Percentiles rank a stretch among this genome's conserved stretches.
Conservation (phyloP, 2,113 vertebrate genomes). For the Eudyptes chrysolophus region DNA sequence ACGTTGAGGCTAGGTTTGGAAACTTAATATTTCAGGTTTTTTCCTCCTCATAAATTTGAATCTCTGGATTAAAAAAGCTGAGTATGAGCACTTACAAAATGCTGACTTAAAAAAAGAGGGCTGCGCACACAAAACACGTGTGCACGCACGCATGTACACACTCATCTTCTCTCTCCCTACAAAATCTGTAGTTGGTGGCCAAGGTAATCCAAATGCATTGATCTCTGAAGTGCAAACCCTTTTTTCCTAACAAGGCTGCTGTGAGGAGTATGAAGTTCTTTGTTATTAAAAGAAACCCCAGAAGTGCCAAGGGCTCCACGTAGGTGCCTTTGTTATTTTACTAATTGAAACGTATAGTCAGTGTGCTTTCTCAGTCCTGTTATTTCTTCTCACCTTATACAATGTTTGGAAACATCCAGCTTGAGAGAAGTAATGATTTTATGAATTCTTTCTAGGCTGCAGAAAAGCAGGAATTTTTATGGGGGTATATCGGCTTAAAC, state of each 20-base stretch:
- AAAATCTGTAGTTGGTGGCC: background rate
- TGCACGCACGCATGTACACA: fast-evolving
- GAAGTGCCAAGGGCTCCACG: background rate
- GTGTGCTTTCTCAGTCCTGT: background rate
- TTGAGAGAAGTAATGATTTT: background rate
- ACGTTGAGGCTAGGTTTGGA: background rate
- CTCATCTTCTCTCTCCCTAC: background rate
- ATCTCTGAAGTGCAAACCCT: background rate
- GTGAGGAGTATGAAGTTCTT: background rate
- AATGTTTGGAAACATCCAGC: background rate
- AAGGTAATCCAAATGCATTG: background rate
- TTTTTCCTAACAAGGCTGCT: background rate
- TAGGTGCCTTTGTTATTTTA: background rate
- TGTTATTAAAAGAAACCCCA: background rate
- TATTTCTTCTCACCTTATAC: background rate
- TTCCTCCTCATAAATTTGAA: background rate
- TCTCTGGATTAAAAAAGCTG: background rate
- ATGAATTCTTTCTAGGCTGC: background rate
- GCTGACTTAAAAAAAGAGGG: background rate
- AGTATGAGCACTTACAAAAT: background rate
- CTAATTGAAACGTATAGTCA: background rate
- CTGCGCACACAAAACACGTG: background rate
- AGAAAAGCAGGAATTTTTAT: background rate
- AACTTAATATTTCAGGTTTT: background rate
- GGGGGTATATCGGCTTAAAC: background rate